phyloP scores from a whole-genome alignment of 92 coral and sea anemone genomes.

The Siderastrea radians region DNA sequence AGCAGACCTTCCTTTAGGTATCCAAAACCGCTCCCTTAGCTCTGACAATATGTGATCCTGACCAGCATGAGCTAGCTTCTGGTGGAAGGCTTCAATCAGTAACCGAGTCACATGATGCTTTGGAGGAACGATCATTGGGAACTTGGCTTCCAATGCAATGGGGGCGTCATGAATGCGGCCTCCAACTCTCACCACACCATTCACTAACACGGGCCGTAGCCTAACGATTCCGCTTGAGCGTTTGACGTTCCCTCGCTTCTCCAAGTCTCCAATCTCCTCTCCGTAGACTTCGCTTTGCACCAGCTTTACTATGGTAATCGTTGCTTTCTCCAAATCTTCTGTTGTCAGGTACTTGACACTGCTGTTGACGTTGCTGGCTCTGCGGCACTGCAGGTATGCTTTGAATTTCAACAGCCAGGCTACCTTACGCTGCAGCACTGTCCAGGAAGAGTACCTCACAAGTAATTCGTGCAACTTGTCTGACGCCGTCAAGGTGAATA shows the following conservation, averaged over 20 bases:
- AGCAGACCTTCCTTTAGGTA: conserved; percentile 51
- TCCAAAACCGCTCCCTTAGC: conserved; percentile 53
- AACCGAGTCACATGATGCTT: conserved; percentile 61
- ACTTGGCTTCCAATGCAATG: conserved; percentile 35
- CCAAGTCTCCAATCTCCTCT: conserved; percentile 43
- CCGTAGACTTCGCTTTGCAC: conserved; percentile 39
- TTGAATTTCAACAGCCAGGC: conserved; percentile 62
- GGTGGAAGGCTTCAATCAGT: conserved; percentile 58
- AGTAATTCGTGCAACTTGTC: conserved; percentile 34
- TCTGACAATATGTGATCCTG: conserved; percentile 57
- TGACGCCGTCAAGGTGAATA: conserved; percentile 21
- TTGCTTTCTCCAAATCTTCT: conserved; percentile 37
- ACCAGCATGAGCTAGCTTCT: conserved; percentile 59
- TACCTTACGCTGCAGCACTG: conserved; percentile 18
- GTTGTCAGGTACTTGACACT: conserved; percentile 13
- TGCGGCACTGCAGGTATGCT: conserved; percentile 16
- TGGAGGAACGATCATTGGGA: conserved; percentile 56
- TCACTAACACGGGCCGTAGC: conserved; percentile 34
- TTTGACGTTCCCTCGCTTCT: conserved; percentile 32
- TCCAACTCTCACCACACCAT: conserved; percentile 53
- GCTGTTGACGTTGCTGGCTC: neutral
- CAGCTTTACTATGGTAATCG: conserved; percentile 35
- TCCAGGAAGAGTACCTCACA: conserved; percentile 50
- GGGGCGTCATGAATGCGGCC: conserved; percentile 47
- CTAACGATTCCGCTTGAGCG: conserved; percentile 40